Evolutionary conservation across 2,888 invertebrate genomes (phyloP), one percentile per base, ranked within the genome.

Genomic region (Patella depressa): DNA sequence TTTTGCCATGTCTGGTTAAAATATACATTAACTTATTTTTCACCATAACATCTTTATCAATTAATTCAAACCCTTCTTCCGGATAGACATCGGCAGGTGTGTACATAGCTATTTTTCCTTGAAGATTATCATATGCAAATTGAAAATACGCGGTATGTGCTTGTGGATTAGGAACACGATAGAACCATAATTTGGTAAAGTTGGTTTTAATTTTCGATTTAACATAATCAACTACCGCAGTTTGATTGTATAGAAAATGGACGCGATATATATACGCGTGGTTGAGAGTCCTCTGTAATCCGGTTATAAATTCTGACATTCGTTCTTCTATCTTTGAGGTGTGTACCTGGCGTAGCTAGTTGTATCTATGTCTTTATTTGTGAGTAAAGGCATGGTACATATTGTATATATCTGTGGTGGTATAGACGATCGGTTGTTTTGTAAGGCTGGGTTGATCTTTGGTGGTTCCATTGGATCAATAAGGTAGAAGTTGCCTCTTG

Each of bases 231-330:
- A 53, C 53, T n/a, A 76, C 11, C n/a, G 54, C 11, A 4, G 59
- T 54, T 57, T 71, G 76, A 55, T 76, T 72, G 71, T 55, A 71
- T 29, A 76, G n/a, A n/a, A 70, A n/a, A 45, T 76, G 76, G 55
- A 76, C 76, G 11, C n/a, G 45, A 12, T 53, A 17, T 9, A 72
- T 76, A 24, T 29, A 57, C 53, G 76, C 71, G 54, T 76, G 76
- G n/a, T 15, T 53, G 53, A 76, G 24, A 3, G 72, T 76, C n/a
- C 55, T 76, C 19, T 19, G 15, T 5, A 76, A 72, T n/a, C 71
- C 57, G 45, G 53, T 34, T 4, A 76, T 55, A 29, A 69, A 76
- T 45, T 76, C 76, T 15, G 54, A 12, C 76, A 55, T 54, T 15
- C 76, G 71, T n/a, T 29, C 55, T 45, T 76, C 72, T 19, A 17